A percentile compares a stretch with the other conserved stretches of the same genome.
These are phyloP conservation scores for Apostichopus californicus DNA, from an alignment of 35 echinoderm and acorn worm species.

Conservation along the genomic window DNA sequence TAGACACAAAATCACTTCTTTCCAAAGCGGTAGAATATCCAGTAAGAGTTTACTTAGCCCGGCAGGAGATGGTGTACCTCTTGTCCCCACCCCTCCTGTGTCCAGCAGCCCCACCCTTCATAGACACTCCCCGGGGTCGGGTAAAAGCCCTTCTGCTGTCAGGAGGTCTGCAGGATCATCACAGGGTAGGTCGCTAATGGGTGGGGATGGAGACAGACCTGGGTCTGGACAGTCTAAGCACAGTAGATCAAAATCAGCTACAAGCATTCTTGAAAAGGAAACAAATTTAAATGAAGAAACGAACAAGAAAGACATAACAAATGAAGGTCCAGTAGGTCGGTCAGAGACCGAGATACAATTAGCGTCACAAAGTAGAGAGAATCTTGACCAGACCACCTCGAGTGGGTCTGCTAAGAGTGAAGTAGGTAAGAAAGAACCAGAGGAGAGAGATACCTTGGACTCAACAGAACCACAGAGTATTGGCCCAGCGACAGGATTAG, in stretches of 20 bases:
- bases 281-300: neutral
- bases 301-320: neutral
- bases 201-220: neutral
- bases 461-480: neutral
- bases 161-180: neutral
- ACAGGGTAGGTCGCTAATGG: neutral
- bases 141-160: neutral
- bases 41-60: neutral
- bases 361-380: neutral
- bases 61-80: neutral
- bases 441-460: neutral
- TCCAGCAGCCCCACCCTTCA: neutral
- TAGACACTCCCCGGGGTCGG: neutral
- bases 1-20: neutral
- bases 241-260: slow-evolving; percentile 25
- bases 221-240: neutral
- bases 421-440: neutral
- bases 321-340: neutral
- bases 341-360: neutral
- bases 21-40: neutral
- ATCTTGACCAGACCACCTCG: neutral
- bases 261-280: neutral
- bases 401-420: neutral
- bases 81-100: neutral
- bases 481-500: neutral